A percentile compares a stretch with the other conserved stretches of the same genome.
These are phyloP conservation scores for Lonchura striata DNA, from an alignment of 2,113 vertebrate genomes.

Conservation along the genomic window DNA sequence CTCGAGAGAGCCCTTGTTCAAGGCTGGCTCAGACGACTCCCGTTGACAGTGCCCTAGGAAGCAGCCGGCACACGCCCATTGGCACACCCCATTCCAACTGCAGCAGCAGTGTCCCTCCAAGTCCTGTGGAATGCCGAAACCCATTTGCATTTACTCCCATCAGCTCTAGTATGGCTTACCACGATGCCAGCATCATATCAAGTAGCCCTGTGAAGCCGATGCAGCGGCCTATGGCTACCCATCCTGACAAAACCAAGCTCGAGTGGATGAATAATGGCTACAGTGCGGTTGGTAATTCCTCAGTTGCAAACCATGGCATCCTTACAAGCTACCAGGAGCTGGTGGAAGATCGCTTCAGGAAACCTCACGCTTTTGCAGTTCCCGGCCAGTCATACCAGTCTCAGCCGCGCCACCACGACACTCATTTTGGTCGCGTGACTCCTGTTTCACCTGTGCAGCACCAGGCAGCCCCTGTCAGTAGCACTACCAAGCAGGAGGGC, in stretches of 20 bases:
- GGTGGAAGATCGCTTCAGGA: conserved; percentile 95
- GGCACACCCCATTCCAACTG: conserved; percentile 96
- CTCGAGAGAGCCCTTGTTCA: conserved; percentile 90
- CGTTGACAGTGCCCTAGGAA: conserved; percentile 91
- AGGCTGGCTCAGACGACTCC: conserved; percentile 88
- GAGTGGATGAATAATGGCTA: conserved; percentile 98
- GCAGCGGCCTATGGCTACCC: conserved; percentile 97
- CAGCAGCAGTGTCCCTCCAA: conserved; percentile 93
- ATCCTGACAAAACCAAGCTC: conserved; percentile 94
- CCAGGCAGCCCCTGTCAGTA: conserved; percentile 81
- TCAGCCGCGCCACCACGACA: conserved; percentile 85
- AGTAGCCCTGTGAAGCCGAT: conserved; percentile 97
- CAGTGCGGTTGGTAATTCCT: conserved; percentile 70
- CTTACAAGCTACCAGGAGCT: conserved; percentile 92
- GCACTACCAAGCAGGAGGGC: conserved; percentile 88
- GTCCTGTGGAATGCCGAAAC: conserved; percentile 96
- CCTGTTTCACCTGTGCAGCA: conserved; percentile 94
- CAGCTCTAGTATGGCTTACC: conserved; percentile 92
- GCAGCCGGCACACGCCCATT: conserved; percentile 91
- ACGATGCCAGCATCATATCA: conserved; percentile 89
- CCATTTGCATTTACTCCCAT: conserved; percentile 97
- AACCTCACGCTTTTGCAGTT: conserved; percentile 94
- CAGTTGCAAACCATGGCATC: conserved; percentile 82
- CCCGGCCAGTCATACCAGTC: conserved; percentile 92
- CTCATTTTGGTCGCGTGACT: conserved; percentile 90